phyloP scores from a whole-genome alignment of 2,797 vertebrate genomes.

The Macroramphosus scolopax region DNA sequence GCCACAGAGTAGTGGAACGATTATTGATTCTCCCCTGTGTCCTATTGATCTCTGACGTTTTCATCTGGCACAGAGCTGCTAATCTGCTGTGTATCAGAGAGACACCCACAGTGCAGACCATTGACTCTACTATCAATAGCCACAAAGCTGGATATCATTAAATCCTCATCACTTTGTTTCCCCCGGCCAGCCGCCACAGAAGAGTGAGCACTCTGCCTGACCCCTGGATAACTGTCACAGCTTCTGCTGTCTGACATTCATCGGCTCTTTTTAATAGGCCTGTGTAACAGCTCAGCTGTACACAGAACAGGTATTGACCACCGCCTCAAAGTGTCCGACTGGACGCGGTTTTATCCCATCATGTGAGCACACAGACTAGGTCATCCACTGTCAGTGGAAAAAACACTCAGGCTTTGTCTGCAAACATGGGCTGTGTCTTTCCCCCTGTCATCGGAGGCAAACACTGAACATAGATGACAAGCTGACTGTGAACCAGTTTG shows the following conservation, averaged over 20 bases:
- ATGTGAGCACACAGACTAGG: too few relatives aligned
- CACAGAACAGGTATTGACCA: constrained; percentile 61
- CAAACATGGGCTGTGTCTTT: constrained; percentile 21
- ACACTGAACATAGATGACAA: constrained; percentile 14
- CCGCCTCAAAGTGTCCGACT: constrained; percentile 43
- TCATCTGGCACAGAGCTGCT: constrained; percentile 81
- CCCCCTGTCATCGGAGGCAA: constrained; percentile 19
- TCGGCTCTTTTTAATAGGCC: constrained; percentile 64
- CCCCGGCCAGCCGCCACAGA: constrained; percentile 63
- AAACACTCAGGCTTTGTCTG: constrained; percentile 45
- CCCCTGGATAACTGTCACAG: constrained; percentile 70
- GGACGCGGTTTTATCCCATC: constrained; percentile 51
- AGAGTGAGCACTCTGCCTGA: constrained; percentile 69
- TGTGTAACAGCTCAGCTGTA: constrained; percentile 59
- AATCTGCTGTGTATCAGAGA: constrained; percentile 82
- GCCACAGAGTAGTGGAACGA: constrained; percentile 59
- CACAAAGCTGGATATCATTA: constrained; percentile 82
- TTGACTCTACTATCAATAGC: constrained; percentile 83
- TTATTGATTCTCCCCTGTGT: constrained; percentile 84
- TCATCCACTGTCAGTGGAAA: constrained; percentile 32
- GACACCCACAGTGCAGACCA: constrained; percentile 78
- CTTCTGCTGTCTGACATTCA: constrained; percentile 62
- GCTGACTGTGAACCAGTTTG: neutral
- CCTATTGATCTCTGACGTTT: constrained; percentile 85
- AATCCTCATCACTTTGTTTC: constrained; percentile 81